A percentile compares a stretch with the other conserved stretches of the same genome.
phyloP scores from a whole-genome alignment of 2,888 invertebrate species.

The Chromoteleia sp. region DNA sequence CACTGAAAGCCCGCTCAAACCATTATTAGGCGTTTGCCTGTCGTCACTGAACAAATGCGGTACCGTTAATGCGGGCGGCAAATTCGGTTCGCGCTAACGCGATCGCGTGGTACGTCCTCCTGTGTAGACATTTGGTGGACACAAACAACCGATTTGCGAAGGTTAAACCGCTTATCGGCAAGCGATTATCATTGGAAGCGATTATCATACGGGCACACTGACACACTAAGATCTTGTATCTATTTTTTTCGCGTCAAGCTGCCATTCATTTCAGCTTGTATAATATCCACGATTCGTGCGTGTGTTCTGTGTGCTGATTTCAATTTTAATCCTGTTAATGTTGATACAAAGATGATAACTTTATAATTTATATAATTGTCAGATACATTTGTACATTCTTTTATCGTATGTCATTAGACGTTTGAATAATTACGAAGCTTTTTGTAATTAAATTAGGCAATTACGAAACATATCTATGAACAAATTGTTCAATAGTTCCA shows the following conservation, averaged over 20 bases:
- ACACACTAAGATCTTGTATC: conserved; percentile 65
- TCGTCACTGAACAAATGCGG: conserved; percentile 15
- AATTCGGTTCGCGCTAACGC: conserved; percentile 45
- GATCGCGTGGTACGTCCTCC: conserved; percentile 2
- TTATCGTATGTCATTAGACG: conserved; percentile 19
- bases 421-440: not conserved
- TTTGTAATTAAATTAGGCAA: not conserved
- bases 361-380: conserved; percentile 12
- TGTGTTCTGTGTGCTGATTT: conserved; percentile 62
- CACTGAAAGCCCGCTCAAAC: conserved; percentile 26
- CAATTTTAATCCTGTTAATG: conserved; percentile 48
- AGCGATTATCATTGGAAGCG: conserved; percentile 54
- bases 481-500: not conserved
- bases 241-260: conserved; percentile 46
- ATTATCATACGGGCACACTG: conserved; percentile 61
- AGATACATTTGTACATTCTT: not conserved
- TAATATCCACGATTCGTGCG: conserved; percentile 35
- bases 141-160: conserved; percentile 27
- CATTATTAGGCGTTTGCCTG: conserved; percentile 43
- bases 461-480: not conserved
- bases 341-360: conserved; percentile 37
- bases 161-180: conserved; percentile 49
- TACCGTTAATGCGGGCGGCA: conserved; percentile 52
- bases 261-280: conserved; percentile 48
- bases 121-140: conserved; percentile 11